phyloP scores from a whole-genome alignment of 2,888 invertebrate species.

The Eilema sororculum region DNA sequence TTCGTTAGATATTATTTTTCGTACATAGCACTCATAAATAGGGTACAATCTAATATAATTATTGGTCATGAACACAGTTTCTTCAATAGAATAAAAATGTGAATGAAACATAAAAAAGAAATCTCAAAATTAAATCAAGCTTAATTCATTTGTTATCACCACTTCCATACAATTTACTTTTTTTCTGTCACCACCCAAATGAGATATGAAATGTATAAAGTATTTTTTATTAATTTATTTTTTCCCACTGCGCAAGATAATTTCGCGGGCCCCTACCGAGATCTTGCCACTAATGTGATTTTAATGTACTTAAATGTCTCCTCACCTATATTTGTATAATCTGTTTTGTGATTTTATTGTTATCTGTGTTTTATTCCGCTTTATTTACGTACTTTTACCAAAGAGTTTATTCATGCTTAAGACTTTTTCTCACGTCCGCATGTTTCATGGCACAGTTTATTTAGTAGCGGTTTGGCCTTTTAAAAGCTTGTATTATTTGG shows the following conservation, averaged over 20 bases:
- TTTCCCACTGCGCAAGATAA: constrained; percentile 77
- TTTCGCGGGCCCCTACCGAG: constrained; percentile 74
- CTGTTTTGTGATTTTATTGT: constrained; percentile 66
- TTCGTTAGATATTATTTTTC: background rate
- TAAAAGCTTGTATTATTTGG: constrained; percentile 22
- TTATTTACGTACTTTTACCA: constrained; percentile 54
- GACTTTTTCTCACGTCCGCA: constrained; percentile 38
- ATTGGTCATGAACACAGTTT: background rate
- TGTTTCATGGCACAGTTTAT: constrained; percentile 31
- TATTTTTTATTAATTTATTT: constrained; percentile 81
- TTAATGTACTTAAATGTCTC: constrained; percentile 84
- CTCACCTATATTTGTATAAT: constrained; percentile 77
- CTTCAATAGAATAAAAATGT: constrained; percentile 14
- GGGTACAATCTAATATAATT: background rate
- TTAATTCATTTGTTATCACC: constrained; percentile 65
- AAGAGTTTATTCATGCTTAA: constrained; percentile 46
- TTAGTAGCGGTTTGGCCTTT: constrained; percentile 29
- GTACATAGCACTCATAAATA: background rate
- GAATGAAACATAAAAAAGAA: constrained; percentile 24
- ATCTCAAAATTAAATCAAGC: constrained; percentile 43
- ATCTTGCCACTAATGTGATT: constrained; percentile 84
- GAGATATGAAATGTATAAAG: constrained; percentile 73
- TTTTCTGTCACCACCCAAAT: constrained; percentile 67
- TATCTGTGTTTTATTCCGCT: constrained; percentile 52
- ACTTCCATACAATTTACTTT: constrained; percentile 83